Base-by-base conservation (phyloP, 2,113 vertebrate species). In the Oxyruncus cristatus region DNA sequence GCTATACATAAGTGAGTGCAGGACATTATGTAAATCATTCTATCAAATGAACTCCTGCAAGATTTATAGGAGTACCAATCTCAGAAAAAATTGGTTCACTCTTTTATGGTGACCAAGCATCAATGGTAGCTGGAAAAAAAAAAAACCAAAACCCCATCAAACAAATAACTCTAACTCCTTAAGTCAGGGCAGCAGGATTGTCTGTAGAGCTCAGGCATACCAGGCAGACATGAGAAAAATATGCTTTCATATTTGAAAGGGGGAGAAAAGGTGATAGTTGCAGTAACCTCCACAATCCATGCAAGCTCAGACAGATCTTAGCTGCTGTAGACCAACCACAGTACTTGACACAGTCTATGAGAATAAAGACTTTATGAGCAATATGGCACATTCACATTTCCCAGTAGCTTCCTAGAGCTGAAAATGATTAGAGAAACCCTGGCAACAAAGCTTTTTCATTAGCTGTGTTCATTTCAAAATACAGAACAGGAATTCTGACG, bases 401-500 rank as follows among this genome's bases (percentile, higher is more conserved):
- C 41, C 67, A 70, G 28, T 33, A 52, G 66, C 50, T 92, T 95
- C 62, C 49, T 46, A 24, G 41, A 83, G 20, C 44, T 73, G 28
- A 83, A 90, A 85, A 66, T 66, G 5, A 70, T 94, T 88, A 85
- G 65, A 58, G 67, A 92, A 94, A 88, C 49, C 78, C 62, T 93
- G 63, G 37, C 53, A 90, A 80, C 58, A 92, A 58, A 92, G 13
- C 6, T 65, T 11, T 0, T 73, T 85, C 82, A 47, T 80, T 79
- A 92, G 56, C 27, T 81, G 35, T 55, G 17, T 20, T 92, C 52
- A 17, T 75, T 63, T 61, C 80, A 74, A 93, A 89, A 80, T 13
- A 61, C 12, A 47, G 59, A 93, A 49, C 39, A 37, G 42, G 59
- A 53, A 65, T 85, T 61, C 23, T 3, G 2, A 89, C 1, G 4